phyloP scores from a whole-genome alignment of 2,113 vertebrate species.

The Rhodinocichla rosea region DNA sequence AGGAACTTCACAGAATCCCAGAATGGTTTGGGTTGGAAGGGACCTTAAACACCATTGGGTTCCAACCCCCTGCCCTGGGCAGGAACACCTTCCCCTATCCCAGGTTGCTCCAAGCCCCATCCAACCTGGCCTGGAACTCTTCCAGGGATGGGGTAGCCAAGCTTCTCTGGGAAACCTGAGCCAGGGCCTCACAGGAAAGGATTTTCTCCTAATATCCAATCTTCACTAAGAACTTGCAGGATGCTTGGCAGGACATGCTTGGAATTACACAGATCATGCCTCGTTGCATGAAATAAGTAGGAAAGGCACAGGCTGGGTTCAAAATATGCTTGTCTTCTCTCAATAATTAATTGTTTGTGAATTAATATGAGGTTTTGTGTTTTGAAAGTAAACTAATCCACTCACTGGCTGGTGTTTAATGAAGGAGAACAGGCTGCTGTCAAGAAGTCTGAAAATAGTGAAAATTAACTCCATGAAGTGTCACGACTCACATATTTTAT shows the following conservation, averaged over 20 bases:
- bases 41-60: not conserved
- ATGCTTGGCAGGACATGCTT: not conserved
- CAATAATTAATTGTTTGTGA: constrained; percentile 46
- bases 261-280: not conserved
- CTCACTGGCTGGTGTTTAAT: constrained; percentile 6
- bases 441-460: constrained; percentile 35
- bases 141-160: not conserved
- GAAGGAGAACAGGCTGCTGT: constrained; percentile 45
- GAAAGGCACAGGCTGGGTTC: not conserved
- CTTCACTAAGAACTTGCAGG: not conserved
- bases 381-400: constrained; percentile 45
- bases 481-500: constrained; percentile 30
- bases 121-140: not conserved
- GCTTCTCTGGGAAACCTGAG: not conserved
- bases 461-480: constrained; percentile 49
- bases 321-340: constrained; percentile 36
- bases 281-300: not conserved
- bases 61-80: not conserved
- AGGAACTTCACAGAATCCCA: not conserved
- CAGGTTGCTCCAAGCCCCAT: accelerated
- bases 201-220: not conserved
- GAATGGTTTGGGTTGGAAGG: not conserved
- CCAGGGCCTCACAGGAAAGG: not conserved
- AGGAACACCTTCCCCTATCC: not conserved
- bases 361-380: constrained; percentile 29